Base-by-base conservation (phyloP, 2,113 vertebrate genomes). In the Gymnobelideus leadbeateri region DNA sequence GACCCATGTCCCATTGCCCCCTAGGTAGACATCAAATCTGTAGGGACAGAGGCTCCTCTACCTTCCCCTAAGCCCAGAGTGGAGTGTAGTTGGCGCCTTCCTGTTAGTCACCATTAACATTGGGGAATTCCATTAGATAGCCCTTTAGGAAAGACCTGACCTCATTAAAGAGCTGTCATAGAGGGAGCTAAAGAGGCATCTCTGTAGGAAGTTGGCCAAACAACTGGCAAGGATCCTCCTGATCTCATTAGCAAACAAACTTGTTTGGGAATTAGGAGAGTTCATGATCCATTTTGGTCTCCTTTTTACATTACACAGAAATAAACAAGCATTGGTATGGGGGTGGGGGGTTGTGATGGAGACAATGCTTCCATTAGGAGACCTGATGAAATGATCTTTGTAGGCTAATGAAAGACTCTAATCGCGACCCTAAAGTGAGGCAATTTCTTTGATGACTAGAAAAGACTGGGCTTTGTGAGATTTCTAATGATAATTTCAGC, bases 291-390 rank as follows among this genome's bases (percentile, higher is more conserved):
- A 47, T 51, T 49, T 31, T 7, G 26, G 49, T 49, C 94, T 9
- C 54, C n/a, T 55, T 7, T 89, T 77, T 93, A 92, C 57, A 21
- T 0, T 28, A 92, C 89, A 31, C 55, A 0, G 57, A 84, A 84
- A 84, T 84, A 84, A 84, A 84, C 68, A 84, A 14, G 37, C 5
- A 3, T 23, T 31, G 91, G 90, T 0, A 19, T 49, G 10, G 43
- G 43, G 91, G 21, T 16, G 46, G 28, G 46, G 28, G 25, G 14
- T 0, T 26, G 61, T 23, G 51, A 57, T 0, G 14, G 28, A 46
- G 61, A 90, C 47, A 43, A 24, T 37, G 49, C 37, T 77, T 94
- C 96, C 93, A 91, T 93, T 84, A 96, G 89, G 57, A 91, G 26
- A 52, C 84, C 26, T 93, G 21, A 96, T 92, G 91, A 92, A 43